A percentile compares a stretch with the other conserved stretches of the same genome.
Conservation (phyloP, 2,113 vertebrate species). For the Acanthochromis polyacanthus region DNA sequence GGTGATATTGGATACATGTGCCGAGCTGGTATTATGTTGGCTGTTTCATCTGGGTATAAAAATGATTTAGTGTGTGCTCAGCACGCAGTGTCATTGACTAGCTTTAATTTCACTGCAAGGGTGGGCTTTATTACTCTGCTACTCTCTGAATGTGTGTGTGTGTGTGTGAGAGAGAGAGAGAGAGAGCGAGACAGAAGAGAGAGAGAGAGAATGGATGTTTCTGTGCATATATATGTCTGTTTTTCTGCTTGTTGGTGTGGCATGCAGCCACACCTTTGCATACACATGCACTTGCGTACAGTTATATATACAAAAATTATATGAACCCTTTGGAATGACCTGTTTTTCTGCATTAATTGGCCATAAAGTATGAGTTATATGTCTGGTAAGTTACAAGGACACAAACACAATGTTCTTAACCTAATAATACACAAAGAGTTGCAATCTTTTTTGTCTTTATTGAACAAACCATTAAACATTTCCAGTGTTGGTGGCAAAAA, state of each 20-base stretch:
- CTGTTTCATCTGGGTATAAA: constrained; percentile 85
- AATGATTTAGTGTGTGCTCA: constrained; percentile 86
- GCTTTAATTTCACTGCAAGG: constrained; percentile 82
- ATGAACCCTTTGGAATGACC: not conserved
- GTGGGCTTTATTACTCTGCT: constrained; percentile 79
- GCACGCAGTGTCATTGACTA: constrained; percentile 82
- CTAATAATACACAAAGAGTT: not conserved
- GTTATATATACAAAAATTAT: not conserved
- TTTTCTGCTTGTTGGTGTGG: constrained; percentile 18
- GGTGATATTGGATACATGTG: constrained; percentile 80
- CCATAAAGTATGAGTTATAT: not conserved
- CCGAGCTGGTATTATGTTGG: constrained; percentile 77
- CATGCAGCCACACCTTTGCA: constrained; percentile 26
- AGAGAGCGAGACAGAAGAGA: not conserved
- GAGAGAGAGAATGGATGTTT: constrained; percentile 40
- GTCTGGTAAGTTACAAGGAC: not conserved
- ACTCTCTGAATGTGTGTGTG: constrained; percentile 38
- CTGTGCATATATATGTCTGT: constrained; percentile 42
- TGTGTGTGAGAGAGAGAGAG: constrained; percentile 9
- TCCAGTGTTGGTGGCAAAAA: not conserved
- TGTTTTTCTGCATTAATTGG: not conserved
- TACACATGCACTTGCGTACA: constrained; percentile 8
- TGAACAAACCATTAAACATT: not conserved
- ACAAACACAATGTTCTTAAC: not conserved
- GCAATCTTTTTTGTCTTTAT: not conserved